phyloP scores from a whole-genome alignment of 1,140 invertebrate genomes.

The Ceratoteleas bidentatus region DNA sequence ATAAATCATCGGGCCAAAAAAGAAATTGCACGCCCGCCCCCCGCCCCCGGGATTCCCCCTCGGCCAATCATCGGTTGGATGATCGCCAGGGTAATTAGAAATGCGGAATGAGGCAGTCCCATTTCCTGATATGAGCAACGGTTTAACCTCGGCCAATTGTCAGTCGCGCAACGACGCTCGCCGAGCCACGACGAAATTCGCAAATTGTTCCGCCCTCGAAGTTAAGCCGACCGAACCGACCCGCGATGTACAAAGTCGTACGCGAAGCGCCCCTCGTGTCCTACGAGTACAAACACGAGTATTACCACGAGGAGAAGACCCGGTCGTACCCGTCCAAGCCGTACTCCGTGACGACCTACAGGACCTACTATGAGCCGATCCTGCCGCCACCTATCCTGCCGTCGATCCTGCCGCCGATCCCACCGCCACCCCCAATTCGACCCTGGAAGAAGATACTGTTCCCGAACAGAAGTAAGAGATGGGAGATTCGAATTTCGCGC shows the following conservation, averaged over 20 bases:
- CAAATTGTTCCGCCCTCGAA: constrained; percentile 6
- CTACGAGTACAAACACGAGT: constrained; percentile 58
- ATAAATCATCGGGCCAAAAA: too few relatives aligned
- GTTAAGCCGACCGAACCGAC: constrained; percentile 16
- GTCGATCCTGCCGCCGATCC: constrained; percentile 31
- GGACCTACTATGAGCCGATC: constrained; percentile 30
- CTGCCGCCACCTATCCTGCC: constrained; percentile 4
- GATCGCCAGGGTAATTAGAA: constrained; percentile 68
- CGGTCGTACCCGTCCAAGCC: constrained; percentile 43
- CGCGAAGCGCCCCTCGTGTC: constrained; percentile 30
- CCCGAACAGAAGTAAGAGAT: constrained; percentile 43
- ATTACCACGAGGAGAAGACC: constrained; percentile 52
- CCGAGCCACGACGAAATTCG: constrained; percentile 19
- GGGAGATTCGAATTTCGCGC: too few relatives aligned
- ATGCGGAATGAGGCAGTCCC: constrained; percentile 47
- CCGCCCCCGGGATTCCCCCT: neutral
- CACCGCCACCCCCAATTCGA: constrained; percentile 36
- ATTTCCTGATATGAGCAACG: constrained; percentile 59
- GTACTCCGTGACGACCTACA: constrained; percentile 54
- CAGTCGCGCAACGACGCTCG: constrained; percentile 51
- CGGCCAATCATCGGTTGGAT: constrained; percentile 64
- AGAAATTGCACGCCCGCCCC: constrained; percentile 26
- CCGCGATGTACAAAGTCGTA: constrained; percentile 40
- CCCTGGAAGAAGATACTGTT: constrained; percentile 52
- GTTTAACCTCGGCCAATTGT: constrained; percentile 39